A percentile compares a stretch with the other conserved stretches of the same genome.
phyloP scores from a whole-genome alignment of 30 jellyfish, hydroid and myxozoan genomes.

The Hydractinia echinata region DNA sequence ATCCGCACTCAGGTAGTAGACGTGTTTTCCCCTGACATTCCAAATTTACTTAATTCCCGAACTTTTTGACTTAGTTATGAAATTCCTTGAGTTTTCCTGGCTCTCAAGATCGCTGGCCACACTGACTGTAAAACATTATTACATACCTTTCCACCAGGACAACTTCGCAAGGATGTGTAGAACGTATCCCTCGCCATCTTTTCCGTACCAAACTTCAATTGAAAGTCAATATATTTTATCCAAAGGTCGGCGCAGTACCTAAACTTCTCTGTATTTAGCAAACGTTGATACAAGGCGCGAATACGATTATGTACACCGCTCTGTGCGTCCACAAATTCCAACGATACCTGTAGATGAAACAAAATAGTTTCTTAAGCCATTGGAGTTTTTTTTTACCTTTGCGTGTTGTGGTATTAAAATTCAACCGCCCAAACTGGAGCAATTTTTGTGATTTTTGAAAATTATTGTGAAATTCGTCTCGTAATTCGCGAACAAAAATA shows the following conservation, averaged over 20 bases:
- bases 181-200: slow-evolving; percentile 31
- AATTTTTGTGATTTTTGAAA: no score
- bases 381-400: no score
- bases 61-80: no score
- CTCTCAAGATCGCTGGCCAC: no score
- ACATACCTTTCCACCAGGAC: slow-evolving; percentile 36
- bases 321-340: slow-evolving; percentile 19
- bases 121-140: background rate
- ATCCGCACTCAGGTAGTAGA: no score
- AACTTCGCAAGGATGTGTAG: slow-evolving; percentile 15
- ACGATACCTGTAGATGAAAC: background rate
- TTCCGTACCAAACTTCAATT: background rate
- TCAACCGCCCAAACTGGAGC: no score
- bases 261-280: slow-evolving; percentile 8
- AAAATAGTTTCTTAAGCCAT: background rate
- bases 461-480: no score
- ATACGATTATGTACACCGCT: slow-evolving; percentile 26
- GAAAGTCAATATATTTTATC: slow-evolving; percentile 22
- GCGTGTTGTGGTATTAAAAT: no score
- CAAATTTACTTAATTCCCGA: no score
- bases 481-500: no score
- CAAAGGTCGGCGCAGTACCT: slow-evolving; percentile 16
- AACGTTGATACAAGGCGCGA: slow-evolving; percentile 21
- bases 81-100: no score
- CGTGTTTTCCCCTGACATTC: no score